phyloP scores from a whole-genome alignment of 2,888 invertebrate species.

The Ctenicera cuprea region DNA sequence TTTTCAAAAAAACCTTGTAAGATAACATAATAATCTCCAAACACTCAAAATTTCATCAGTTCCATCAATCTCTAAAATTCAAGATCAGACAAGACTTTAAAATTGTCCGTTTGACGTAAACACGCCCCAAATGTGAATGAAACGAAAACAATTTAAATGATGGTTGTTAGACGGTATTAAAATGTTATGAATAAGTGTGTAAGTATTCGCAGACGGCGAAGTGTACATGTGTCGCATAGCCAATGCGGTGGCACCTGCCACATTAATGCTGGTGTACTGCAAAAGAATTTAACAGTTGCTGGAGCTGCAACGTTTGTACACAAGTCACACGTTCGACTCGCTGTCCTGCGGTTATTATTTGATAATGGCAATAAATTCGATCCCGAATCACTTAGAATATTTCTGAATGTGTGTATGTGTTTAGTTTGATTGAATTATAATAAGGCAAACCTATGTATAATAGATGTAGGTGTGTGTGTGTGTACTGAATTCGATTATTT shows the following conservation, averaged over 20 bases:
- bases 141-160: slow-evolving; percentile 2
- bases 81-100: too few species aligned
- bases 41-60: too few species aligned
- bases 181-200: slow-evolving; percentile 56
- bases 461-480: background rate
- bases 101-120: slow-evolving; percentile 30
- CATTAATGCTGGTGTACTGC: slow-evolving; percentile 49
- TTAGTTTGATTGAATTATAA: slow-evolving; percentile 4
- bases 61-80: too few species aligned
- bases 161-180: slow-evolving; percentile 15
- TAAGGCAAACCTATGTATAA: slow-evolving; percentile 13
- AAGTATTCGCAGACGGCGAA: slow-evolving; percentile 61
- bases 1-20: too few species aligned
- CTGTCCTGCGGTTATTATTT: slow-evolving; percentile 46
- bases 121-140: slow-evolving; percentile 29
- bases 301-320: slow-evolving; percentile 25
- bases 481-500: background rate
- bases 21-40: too few species aligned
- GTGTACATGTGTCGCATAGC: slow-evolving; percentile 61
- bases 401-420: background rate
- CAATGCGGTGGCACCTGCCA: slow-evolving; percentile 65
- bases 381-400: slow-evolving; percentile 14
- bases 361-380: slow-evolving; percentile 25
- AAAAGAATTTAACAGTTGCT: slow-evolving; percentile 40
- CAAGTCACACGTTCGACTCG: slow-evolving; percentile 42